A percentile compares a stretch with the other conserved stretches of the same genome.
phyloP scores from a whole-genome alignment of 2,797 vertebrate genomes.

The Danio albolineatus region DNA sequence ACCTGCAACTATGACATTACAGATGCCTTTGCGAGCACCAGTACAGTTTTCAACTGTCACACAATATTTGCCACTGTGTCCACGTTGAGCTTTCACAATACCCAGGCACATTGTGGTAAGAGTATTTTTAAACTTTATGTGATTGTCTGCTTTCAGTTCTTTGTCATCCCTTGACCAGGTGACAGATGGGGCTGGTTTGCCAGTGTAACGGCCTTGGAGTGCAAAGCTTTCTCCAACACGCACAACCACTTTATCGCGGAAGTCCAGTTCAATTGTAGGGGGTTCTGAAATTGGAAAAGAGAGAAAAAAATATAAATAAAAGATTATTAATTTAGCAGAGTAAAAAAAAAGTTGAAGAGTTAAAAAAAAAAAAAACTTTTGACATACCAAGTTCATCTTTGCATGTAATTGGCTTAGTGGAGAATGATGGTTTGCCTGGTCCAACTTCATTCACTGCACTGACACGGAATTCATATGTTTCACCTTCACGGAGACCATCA shows the following conservation, averaged over 20 bases:
- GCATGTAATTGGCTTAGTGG: conserved; percentile 95
- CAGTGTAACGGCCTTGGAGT: conserved; percentile 90
- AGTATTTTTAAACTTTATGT: conserved; percentile 89
- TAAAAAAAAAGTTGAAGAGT: background rate
- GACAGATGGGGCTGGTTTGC: conserved; percentile 93
- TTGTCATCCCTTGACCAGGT: conserved; percentile 89
- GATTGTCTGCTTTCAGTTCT: conserved; percentile 87
- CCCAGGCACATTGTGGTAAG: conserved; percentile 87
- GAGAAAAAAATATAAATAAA: background rate
- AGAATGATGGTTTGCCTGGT: conserved; percentile 94
- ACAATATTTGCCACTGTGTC: conserved; percentile 93
- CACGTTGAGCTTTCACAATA: conserved; percentile 88
- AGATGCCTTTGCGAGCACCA: conserved; percentile 92
- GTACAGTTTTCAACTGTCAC: conserved; percentile 94
- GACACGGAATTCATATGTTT: conserved; percentile 93
- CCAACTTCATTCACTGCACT: conserved; percentile 94
- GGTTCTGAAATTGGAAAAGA: conserved; percentile 82
- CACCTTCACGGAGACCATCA: conserved; percentile 92
- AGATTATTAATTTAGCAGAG: background rate
- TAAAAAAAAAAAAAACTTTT: background rate
- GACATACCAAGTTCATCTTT: conserved; percentile 92
- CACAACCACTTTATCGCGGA: conserved; percentile 92
- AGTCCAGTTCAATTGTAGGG: conserved; percentile 94
- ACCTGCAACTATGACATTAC: conserved; percentile 93
- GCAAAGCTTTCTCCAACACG: conserved; percentile 93